A percentile compares a stretch with the other conserved stretches of the same genome.
Evolutionary conservation across 2,888 invertebrate genomes (phyloP).

Genomic region (Dendrolimus pini): DNA sequence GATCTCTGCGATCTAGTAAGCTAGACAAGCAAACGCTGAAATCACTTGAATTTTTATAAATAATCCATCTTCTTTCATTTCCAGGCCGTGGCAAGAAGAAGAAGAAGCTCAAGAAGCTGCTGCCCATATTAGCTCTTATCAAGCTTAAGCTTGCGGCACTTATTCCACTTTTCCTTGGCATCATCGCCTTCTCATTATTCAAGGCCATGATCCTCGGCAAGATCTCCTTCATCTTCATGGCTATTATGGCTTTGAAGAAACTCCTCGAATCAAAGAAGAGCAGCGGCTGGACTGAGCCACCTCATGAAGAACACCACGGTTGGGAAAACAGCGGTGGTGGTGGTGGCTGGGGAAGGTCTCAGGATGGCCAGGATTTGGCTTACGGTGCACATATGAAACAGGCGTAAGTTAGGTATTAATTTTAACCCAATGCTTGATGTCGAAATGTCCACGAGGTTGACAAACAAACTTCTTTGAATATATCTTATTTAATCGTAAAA

Average conservation of each 20-base stretch:
- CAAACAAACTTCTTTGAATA: too few species aligned
- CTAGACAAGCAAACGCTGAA: too few species aligned
- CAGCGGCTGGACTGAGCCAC: slow-evolving; percentile 83
- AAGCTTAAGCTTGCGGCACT: slow-evolving; percentile 87
- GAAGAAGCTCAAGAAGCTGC: slow-evolving; percentile 87
- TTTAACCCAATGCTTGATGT: too few species aligned
- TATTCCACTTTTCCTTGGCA: slow-evolving; percentile 84
- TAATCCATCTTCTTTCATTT: slow-evolving; percentile 6
- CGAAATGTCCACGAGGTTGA: too few species aligned
- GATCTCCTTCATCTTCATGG: slow-evolving; percentile 86
- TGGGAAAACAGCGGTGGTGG: slow-evolving; percentile 76
- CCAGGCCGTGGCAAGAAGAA: slow-evolving; percentile 87
- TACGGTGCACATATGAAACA: slow-evolving; percentile 79
- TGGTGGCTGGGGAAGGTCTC: slow-evolving; percentile 80
- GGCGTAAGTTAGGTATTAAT: slow-evolving; percentile 25
- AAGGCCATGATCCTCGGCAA: slow-evolving; percentile 90
- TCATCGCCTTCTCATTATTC: slow-evolving; percentile 87
- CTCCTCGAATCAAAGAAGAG: slow-evolving; percentile 83
- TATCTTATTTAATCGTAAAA: too few species aligned
- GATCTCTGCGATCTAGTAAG: too few species aligned
- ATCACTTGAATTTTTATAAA: too few species aligned
- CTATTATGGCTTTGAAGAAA: slow-evolving; percentile 81
- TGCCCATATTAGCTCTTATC: slow-evolving; percentile 85
- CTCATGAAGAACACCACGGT: slow-evolving; percentile 76
- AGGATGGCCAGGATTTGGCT: slow-evolving; percentile 81